Evolutionary conservation across 1,140 invertebrate genomes (phyloP), one percentile per base, ranked within the genome.

Genomic region (Drosophila setifemur): DNA sequence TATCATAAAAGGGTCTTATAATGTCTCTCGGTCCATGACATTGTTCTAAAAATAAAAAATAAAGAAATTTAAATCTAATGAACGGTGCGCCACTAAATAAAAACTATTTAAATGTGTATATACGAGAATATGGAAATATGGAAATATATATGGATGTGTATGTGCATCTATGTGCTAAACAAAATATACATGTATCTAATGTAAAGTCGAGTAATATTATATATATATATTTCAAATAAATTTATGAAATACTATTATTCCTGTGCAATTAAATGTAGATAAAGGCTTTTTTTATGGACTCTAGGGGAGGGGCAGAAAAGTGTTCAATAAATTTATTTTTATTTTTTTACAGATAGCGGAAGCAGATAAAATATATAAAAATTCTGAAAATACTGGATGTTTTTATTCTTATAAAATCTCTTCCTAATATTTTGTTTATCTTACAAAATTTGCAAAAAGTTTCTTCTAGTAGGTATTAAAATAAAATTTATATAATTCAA

Each of bases 221-320:
- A n/a, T 42, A 55, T 58, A 42, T 50, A 60, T 43, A 60, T 60
- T 64, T 64, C 54, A 61, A 61, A 70, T 71, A 71, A 70, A 70
- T 19, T 26, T 70, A 50, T 23, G 14, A 70, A 71, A 44, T 70
- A 60, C 44, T 16, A 60, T 16, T 58, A 70, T 60, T 60, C 52
- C 14, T 44, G 54, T 58, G 67, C 67, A 49, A 64, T 64, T 64
- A 25, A 39, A 64, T 12, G 43, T 35, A 5, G 25, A 29, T 9
- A 14, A 28, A 12, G 55, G 8, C 40, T 64, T 29, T 63, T 63
- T 64, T 4, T 48, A 48, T 61, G 25, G 23, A 55, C 2, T 12
- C 26, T 1, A 23, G 8, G 53, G 19, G 3, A 16, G 21, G 14
- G 8, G n/a, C n/a, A n/a, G 8, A 12, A 3, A 52, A n/a, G 1